Evolutionary conservation across 1,140 invertebrate genomes (phyloP).

Genomic region (Laodelphax striatellus): DNA sequence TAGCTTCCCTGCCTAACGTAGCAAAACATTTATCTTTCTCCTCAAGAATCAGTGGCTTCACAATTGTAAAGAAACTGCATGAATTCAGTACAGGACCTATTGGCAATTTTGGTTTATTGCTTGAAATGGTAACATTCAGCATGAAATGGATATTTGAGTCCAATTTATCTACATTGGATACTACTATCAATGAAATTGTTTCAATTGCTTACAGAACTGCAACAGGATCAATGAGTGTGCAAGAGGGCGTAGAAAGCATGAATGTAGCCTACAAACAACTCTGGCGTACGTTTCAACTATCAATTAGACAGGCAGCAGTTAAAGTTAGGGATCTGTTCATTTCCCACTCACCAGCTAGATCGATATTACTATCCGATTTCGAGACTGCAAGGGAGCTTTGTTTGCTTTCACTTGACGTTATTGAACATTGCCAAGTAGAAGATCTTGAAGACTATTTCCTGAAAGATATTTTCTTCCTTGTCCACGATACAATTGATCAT

Average conservation of each 20-base stretch:
- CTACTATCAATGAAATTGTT: no score
- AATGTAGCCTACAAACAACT: not conserved
- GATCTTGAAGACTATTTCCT: not conserved
- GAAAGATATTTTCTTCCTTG: not conserved
- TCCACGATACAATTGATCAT: no score
- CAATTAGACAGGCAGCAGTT: not conserved
- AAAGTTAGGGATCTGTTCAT: not conserved
- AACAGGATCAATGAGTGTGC: not conserved
- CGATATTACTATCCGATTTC: not conserved
- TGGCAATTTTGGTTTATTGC: no score
- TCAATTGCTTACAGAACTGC: not conserved
- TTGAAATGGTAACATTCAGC: no score
- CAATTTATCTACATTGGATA: no score
- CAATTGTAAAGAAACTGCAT: no score
- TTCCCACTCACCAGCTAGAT: not conserved
- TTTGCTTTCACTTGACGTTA: not conserved
- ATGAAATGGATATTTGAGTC: no score
- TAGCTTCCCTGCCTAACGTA: not conserved
- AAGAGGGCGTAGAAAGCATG: not conserved
- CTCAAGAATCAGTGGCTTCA: no score
- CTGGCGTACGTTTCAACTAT: not conserved
- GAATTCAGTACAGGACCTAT: no score
- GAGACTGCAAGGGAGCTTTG: conserved; percentile 2
- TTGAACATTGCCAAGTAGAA: not conserved
- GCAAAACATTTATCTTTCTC: not conserved